Percentiles rank a stretch among this genome's conserved stretches.
Evolutionary conservation across 1,140 invertebrate genomes (phyloP).

Genomic region (Mylabris phalerata): DNA sequence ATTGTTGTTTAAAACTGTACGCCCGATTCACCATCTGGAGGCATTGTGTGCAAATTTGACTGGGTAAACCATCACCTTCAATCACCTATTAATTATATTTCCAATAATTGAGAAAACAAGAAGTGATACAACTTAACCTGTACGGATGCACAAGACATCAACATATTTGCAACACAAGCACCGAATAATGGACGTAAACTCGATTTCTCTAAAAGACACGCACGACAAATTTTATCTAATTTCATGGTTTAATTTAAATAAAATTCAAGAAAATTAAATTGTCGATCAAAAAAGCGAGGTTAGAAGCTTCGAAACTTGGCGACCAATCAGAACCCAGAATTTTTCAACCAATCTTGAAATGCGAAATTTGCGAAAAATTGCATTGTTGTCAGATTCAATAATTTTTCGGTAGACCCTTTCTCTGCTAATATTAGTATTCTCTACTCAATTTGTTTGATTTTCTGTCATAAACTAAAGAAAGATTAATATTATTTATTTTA

Average conservation of each 20-base stretch:
- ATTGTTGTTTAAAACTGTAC: constrained; percentile 38
- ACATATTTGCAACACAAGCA: constrained; percentile 39
- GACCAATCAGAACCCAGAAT: too few relatives aligned
- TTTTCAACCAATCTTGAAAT: too few relatives aligned
- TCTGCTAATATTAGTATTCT: too few relatives aligned
- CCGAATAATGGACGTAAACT: constrained; percentile 36
- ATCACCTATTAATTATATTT: constrained; percentile 26
- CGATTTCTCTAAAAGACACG: constrained; percentile 37
- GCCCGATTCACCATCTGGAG: constrained; percentile 36
- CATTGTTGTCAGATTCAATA: too few relatives aligned
- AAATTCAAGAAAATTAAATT: too few relatives aligned
- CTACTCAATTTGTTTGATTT: too few relatives aligned
- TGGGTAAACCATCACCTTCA: constrained; percentile 38
- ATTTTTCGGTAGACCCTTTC: too few relatives aligned
- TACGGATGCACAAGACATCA: constrained; percentile 38
- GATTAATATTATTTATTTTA: too few relatives aligned
- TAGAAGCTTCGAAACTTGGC: too few relatives aligned
- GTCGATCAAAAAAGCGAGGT: too few relatives aligned
- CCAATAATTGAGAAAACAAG: constrained; percentile 1
- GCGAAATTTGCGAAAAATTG: too few relatives aligned
- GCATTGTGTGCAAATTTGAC: constrained; percentile 39
- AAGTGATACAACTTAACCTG: constrained; percentile 25
- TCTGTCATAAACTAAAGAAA: too few relatives aligned
- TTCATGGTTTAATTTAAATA: constrained; percentile 25
- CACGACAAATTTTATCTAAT: constrained; percentile 39